Base-by-base conservation (phyloP, 1,140 invertebrate species). In the Lordiphosa mommai region DNA sequence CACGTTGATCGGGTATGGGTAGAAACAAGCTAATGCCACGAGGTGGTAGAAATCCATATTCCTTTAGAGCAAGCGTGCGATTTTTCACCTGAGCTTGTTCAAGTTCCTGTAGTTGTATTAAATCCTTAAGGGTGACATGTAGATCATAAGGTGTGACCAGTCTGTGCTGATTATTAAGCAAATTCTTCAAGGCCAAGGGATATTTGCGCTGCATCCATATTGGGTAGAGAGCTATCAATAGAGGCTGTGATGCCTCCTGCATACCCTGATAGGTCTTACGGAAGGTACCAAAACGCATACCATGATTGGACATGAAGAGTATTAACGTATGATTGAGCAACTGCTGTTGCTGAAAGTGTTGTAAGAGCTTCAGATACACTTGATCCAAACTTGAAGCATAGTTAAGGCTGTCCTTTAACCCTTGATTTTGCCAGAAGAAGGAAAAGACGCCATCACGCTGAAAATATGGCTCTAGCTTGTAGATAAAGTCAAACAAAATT, bases 241-340 rank as follows among this genome's bases (percentile, higher is more conserved):
- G 94, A 0, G 97, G 97, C 17, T 98, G 88, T 23, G 96, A 89
- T 87, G 98, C 96, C 87, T 99, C 97, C 2, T 52, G 12, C 61
- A 97, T 91, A 86, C 94, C 93, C 58, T 94, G 92, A 68, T 94
- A 93, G 0, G 96, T 97, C 34, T 79, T 71, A 7, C 90, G 76
- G 34, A 91, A 91, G 1, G 95, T 95, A 89, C 94, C 97, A 0
- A 14, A 30, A 10, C 97, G 88, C 72, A 96, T 94, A 0, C 97
- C 97, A 87, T 99, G 97, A 87, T 98, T 97, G 65, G 96, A 97
- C 72, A 97, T 90, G 3, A 98, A 91, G 4, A 98, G 90, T 0
- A 98, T 72, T 61, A 94, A 88, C 0, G 94, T 93, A 32, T 93
- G 91, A 33, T 94, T 91, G 33, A 94, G 85, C 5, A 92, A 87